These are phyloP conservation scores for Hyphantria cunea DNA, from an alignment of 1,140 invertebrate species.

Conservation along the genomic window DNA sequence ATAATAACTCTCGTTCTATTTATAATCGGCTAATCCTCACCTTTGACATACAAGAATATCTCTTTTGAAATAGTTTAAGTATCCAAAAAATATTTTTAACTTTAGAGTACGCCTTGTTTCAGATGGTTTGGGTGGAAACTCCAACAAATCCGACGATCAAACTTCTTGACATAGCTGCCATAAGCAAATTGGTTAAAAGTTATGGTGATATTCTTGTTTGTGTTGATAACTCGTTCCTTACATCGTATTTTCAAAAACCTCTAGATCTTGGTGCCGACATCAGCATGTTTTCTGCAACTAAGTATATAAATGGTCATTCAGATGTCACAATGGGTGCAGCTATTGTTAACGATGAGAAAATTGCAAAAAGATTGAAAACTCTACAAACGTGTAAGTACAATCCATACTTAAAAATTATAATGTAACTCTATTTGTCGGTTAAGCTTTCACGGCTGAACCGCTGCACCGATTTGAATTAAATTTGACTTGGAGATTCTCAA, in stretches of 20 bases:
- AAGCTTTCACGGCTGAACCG: too few relatives aligned
- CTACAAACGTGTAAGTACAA: conserved; percentile 92
- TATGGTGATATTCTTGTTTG: conserved; percentile 88
- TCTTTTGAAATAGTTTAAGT: background rate
- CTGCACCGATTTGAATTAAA: too few relatives aligned
- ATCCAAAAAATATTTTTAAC: background rate
- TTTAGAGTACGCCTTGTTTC: conserved; percentile 43
- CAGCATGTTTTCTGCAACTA: conserved; percentile 96
- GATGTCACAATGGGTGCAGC: conserved; percentile 98
- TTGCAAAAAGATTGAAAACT: conserved; percentile 89
- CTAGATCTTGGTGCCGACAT: conserved; percentile 96
- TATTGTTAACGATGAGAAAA: conserved; percentile 87
- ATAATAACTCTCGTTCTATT: too few relatives aligned
- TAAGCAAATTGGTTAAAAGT: conserved; percentile 86
- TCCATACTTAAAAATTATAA: too few relatives aligned
- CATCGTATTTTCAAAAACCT: conserved; percentile 97
- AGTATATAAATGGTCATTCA: conserved; percentile 99
- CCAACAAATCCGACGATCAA: conserved; percentile 99
- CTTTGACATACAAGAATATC: too few relatives aligned
- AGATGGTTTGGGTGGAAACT: conserved; percentile 98
- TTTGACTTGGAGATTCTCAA: too few relatives aligned
- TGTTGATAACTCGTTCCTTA: conserved; percentile 98
- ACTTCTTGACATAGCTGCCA: conserved; percentile 92
- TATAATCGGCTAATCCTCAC: too few relatives aligned
- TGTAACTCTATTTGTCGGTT: too few relatives aligned